Evolutionary conservation across 2,797 vertebrate genomes (phyloP), one percentile per base, ranked within the genome.

Genomic region (Etheostoma nigrum): DNA sequence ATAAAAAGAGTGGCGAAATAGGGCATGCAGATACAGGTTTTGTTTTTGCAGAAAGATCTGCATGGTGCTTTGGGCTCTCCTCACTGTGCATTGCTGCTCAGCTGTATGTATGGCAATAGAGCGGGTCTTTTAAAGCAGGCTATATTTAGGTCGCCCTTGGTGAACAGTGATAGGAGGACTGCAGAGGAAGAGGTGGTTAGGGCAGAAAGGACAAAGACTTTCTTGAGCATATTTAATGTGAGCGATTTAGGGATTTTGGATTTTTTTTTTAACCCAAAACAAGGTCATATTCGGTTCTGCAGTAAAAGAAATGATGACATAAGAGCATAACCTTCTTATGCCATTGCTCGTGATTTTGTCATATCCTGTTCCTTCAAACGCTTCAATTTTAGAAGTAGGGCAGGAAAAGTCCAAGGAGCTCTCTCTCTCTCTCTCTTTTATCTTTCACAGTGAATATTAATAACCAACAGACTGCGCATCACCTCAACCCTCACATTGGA

Each of bases 101-200:
- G 51, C 76, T 66, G 86, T 80, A 79, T 86, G 75, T 88, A 79
- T 90, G 84, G 75, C 89, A 84, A 82, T 67, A 48, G 72, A 48
- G 60, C 79, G 79, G 90, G 84, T 91, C 84, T 74, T 88, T 88
- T 87, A 64, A 83, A 27, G 15, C 23, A 63, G 81, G 85, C 88
- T 94, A 93, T 93, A 92, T 93, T 93, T 94, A 94, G 93, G 78
- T 76, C 44, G 82, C 67, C 91, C 93, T 93, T 92, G 85, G 76
- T 80, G 59, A 66, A 66, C 54, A 36, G 78, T 49, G 84, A 89
- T 69, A 71, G 61, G 59, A 79, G 67, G 81, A 79, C 86, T 81
- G 86, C 83, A 73, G 76, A 78, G 78, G 78, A 75, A 76, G 86
- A 87, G 63, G 74, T 79, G 76, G 71, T 44, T 14, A 4, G 54